These are phyloP conservation scores for Callaeas wilsoni DNA, from an alignment of 2,113 vertebrate genomes.

Conservation along the genomic window DNA sequence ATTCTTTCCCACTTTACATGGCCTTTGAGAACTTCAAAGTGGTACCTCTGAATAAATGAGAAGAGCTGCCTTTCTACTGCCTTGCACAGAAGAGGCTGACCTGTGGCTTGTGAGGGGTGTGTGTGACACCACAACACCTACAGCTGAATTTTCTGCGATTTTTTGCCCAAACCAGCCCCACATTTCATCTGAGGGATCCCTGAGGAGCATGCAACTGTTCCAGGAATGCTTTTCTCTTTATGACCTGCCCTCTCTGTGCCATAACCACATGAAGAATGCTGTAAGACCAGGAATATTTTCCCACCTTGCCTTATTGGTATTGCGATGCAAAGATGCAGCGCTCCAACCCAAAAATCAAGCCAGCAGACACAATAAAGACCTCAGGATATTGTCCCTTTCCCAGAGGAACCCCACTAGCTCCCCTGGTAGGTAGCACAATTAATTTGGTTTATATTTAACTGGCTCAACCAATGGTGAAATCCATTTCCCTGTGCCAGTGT, in stretches of 20 bases:
- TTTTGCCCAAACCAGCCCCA: background rate
- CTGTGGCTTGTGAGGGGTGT: background rate
- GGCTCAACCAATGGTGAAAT: background rate
- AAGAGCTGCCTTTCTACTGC: background rate
- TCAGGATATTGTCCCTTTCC: background rate
- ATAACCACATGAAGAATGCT: background rate
- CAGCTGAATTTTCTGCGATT: background rate
- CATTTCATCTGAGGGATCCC: background rate
- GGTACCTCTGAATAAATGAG: background rate
- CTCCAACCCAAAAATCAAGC: background rate
- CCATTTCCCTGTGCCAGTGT: background rate
- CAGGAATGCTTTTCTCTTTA: background rate
- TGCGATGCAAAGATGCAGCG: accelerated
- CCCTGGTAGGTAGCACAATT: background rate
- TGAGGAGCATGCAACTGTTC: background rate
- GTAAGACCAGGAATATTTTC: background rate
- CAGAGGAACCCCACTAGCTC: background rate
- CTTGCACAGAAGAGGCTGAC: too few species aligned
- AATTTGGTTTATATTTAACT: background rate
- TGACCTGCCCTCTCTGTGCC: background rate
- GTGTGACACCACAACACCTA: background rate
- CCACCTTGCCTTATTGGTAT: background rate
- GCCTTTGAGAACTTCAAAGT: background rate
- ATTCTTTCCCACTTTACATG: background rate
- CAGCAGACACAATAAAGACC: background rate